A percentile compares a stretch with the other conserved stretches of the same genome.
Evolutionary conservation across 2,797 vertebrate genomes (phyloP).

Genomic region (Psittacula derbiana): DNA sequence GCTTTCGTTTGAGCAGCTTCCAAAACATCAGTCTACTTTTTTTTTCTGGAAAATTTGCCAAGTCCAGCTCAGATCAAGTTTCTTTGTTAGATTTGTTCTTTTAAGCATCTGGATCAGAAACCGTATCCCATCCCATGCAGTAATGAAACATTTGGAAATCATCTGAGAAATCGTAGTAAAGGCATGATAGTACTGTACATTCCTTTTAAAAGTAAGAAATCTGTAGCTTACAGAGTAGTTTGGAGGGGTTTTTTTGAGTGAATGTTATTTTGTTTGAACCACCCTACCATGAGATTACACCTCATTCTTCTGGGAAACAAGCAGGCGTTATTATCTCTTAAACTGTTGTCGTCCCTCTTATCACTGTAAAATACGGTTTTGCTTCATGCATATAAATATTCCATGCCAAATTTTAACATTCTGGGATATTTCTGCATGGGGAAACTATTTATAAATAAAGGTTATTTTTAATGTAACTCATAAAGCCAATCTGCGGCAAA

Average conservation of each 20-base stretch:
- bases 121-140: conserved; percentile 66
- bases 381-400: background rate
- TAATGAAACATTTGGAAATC: conserved; percentile 81
- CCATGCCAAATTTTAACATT: background rate
- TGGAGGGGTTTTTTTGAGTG: background rate
- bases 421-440: background rate
- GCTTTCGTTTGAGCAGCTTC: conserved; percentile 79
- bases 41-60: conserved; percentile 73
- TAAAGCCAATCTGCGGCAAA: background rate
- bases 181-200: conserved; percentile 44
- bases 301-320: background rate
- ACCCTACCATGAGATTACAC: background rate
- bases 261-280: conserved; percentile 34
- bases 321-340: background rate
- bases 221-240: conserved; percentile 10
- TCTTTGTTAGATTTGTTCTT: conserved; percentile 78
- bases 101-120: conserved; percentile 80
- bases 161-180: conserved; percentile 72
- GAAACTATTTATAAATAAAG: background rate
- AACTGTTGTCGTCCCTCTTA: background rate
- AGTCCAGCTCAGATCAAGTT: conserved; percentile 77
- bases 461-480: conserved; percentile 3
- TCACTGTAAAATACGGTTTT: background rate
- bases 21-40: conserved; percentile 74
- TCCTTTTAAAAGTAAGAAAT: conserved; percentile 47